phyloP scores from a whole-genome alignment of 2,113 vertebrate genomes.

The Lepus europaeus region DNA sequence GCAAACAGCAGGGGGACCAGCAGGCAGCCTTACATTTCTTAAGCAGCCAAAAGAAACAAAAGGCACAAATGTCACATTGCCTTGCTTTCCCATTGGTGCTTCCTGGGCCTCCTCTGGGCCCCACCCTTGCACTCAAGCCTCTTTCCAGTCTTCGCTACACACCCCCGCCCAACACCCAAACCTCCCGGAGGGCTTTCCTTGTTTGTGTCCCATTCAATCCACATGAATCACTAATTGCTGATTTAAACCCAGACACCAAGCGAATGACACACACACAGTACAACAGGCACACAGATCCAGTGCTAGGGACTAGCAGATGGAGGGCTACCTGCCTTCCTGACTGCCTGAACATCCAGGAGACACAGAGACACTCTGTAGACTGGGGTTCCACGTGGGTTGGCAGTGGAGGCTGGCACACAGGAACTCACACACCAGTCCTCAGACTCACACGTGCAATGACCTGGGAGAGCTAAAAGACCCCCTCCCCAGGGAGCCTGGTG shows the following conservation, averaged over 20 bases:
- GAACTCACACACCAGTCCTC: not conserved
- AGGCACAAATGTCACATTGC: constrained; percentile 63
- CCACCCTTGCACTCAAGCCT: constrained; percentile 36
- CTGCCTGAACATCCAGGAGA: not conserved
- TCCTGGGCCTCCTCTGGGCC: constrained; percentile 8
- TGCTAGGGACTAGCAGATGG: not conserved
- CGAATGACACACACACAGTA: constrained; percentile 21
- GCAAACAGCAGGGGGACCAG: not conserved
- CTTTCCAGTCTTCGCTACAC: not conserved
- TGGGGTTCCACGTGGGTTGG: too few relatives aligned
- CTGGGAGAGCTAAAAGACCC: not conserved
- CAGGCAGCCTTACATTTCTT: constrained; percentile 11
- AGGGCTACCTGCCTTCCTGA: not conserved
- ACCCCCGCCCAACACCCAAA: not conserved
- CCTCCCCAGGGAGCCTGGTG: not conserved
- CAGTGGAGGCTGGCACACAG: not conserved
- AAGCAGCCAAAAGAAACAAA: constrained; percentile 70
- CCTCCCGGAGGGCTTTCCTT: not conserved
- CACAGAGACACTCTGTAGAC: not conserved
- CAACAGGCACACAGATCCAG: constrained; percentile 21
- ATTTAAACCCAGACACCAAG: constrained; percentile 48
- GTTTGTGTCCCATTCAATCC: constrained; percentile 29
- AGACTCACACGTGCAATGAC: not conserved
- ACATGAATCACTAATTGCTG: constrained; percentile 70
- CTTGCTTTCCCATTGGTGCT: not conserved